phyloP scores from a whole-genome alignment of 30 jellyfish, hydroid and myxozoan species.

The Aurelia sp. region DNA sequence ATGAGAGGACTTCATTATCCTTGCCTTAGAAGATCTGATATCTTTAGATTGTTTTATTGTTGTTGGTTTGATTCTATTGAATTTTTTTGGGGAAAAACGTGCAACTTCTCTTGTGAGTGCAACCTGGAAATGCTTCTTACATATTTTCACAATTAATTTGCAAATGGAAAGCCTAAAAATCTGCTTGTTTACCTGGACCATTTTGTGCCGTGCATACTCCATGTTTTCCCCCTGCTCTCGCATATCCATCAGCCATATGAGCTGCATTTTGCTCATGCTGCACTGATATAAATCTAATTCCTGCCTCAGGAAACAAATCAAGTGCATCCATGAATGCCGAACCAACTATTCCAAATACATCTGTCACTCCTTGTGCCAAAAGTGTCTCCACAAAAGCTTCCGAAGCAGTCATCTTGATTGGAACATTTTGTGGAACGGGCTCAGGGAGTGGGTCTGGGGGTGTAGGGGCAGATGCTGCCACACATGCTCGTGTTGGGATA shows the following conservation, averaged over 20 bases:
- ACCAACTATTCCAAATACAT: slow-evolving; percentile 87
- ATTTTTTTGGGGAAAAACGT: too few species aligned
- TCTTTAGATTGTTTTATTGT: too few species aligned
- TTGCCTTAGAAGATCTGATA: too few species aligned
- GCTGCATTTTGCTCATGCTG: slow-evolving; percentile 96
- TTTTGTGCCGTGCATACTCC: slow-evolving; percentile 90
- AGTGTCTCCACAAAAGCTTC: slow-evolving; percentile 91
- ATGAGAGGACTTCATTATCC: too few species aligned
- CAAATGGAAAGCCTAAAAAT: too few species aligned
- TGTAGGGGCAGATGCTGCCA: slow-evolving; percentile 55
- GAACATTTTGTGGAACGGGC: slow-evolving; percentile 58
- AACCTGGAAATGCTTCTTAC: too few species aligned
- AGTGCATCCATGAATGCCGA: slow-evolving; percentile 93
- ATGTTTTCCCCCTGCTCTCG: slow-evolving; percentile 86
- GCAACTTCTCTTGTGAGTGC: too few species aligned
- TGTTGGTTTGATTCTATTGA: too few species aligned
- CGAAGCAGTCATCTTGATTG: slow-evolving; percentile 81
- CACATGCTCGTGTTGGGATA: slow-evolving; percentile 5
- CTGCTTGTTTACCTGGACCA: slow-evolving; percentile 81
- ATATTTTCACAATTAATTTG: too few species aligned
- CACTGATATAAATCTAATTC: slow-evolving; percentile 79
- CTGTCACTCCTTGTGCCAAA: slow-evolving; percentile 89
- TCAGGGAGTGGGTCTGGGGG: slow-evolving; percentile 48
- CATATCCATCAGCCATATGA: slow-evolving; percentile 93
- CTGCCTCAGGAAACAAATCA: slow-evolving; percentile 93